Conservation (phyloP, 2,113 vertebrate species). For the Microcebus murinus region DNA sequence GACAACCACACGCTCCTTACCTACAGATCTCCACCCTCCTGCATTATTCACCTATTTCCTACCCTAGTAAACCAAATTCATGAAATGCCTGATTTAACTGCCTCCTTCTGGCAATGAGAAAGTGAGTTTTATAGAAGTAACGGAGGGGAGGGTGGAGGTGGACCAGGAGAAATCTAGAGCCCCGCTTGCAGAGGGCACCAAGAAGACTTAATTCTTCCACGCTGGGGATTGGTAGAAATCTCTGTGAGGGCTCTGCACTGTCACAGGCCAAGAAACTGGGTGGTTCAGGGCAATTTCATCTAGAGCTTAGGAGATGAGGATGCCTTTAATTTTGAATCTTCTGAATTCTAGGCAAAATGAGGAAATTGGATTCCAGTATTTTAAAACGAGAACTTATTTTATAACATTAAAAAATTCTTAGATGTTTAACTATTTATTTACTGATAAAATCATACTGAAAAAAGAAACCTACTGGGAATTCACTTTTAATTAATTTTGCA, state of each 20-base stretch:
- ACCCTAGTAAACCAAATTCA: not conserved
- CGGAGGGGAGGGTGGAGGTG: not conserved
- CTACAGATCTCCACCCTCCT: not conserved
- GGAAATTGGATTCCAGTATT: not conserved
- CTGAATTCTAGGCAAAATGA: conserved; percentile 12
- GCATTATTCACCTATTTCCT: not conserved
- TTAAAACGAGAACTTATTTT: not conserved
- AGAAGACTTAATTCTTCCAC: not conserved
- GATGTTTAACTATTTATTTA: conserved; percentile 6
- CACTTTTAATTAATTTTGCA: not conserved
- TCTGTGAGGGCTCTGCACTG: not conserved
- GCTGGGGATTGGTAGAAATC: not conserved
- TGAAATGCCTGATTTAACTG: not conserved
- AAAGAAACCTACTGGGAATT: not conserved
- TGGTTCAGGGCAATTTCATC: not conserved
- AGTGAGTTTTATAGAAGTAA: not conserved
- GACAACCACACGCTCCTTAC: not conserved
- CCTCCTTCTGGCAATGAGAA: not conserved
- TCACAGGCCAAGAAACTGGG: not conserved
- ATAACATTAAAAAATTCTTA: not conserved
- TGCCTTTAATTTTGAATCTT: not conserved
- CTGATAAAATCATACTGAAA: not conserved
- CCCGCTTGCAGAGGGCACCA: not conserved
- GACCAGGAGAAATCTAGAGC: not conserved
- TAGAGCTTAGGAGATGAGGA: not conserved